Evolutionary conservation across 2,888 invertebrate species (phyloP), one percentile per base, ranked within the genome.

Genomic region (Lottia gigantea): DNA sequence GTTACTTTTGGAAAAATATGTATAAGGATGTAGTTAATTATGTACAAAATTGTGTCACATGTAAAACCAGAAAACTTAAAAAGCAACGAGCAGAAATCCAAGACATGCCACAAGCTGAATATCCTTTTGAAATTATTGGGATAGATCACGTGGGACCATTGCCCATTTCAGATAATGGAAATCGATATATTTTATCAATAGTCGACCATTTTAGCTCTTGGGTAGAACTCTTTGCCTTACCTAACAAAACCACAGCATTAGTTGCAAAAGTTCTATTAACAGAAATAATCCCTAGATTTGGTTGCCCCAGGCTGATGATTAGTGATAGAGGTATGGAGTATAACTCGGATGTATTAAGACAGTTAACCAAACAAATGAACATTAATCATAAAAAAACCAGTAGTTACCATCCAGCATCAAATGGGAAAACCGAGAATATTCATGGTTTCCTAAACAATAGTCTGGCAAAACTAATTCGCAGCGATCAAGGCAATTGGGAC

Each of bases 291-390:
- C 47, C 63, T 12, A 15, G 68, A 16, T 46, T 46, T n/a, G 45
- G 45, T 6, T 25, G 31, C 23, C 68, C 68, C 0, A 45, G 62
- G 25, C 11, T 46, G 14, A 46, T 68, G 8, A 16, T 63, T 0
- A 45, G 64, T 6, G 68, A 68, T 40, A 15, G 40, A 15, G 68
- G 68, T 25, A 68, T n/a, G 0, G 68, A 68, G 16, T 67, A 62
- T 40, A 6, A 8, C 7, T 40, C 40, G 2, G 40, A 40, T 15
- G 46, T 45, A 4, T 16, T 46, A 16, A 66, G 16, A 15, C 45
- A 46, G 4, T 11, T 66, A 23, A 66, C 45, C 7, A 46, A 25
- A 26, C 4, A 26, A 25, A 8, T 66, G 45, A 46, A 66, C 15
- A 49, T 66, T 2, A 46, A 66, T 3, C 49, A 66, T 49, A 14